These are phyloP conservation scores for Catamblyrhynchus diadema DNA, from an alignment of 2,797 vertebrate species.

Conservation along the genomic window DNA sequence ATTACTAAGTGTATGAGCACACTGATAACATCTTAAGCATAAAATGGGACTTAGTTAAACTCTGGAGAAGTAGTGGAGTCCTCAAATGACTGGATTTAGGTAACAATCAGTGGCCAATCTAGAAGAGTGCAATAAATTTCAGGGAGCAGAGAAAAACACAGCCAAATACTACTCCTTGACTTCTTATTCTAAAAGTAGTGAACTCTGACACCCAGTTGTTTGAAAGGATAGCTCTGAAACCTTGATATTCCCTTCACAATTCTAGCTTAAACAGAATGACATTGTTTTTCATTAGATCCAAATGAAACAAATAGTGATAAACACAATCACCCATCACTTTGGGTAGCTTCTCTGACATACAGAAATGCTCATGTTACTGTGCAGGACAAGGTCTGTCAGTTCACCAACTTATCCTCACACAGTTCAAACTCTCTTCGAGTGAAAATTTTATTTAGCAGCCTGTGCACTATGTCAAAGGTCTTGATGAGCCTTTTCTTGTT, in stretches of 20 bases:
- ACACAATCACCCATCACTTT: neutral
- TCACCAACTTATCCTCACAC: neutral
- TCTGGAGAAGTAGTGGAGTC: neutral
- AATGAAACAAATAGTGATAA: neutral
- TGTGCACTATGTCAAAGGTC: neutral
- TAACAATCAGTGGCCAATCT: neutral
- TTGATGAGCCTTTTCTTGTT: neutral
- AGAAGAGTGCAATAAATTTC: neutral
- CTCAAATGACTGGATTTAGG: neutral
- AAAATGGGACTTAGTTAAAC: neutral
- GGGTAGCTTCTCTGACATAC: neutral
- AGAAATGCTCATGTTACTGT: neutral
- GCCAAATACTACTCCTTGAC: neutral
- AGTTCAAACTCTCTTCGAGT: neutral
- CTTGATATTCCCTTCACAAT: neutral
- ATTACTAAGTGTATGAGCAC: neutral
- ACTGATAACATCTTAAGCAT: accelerated
- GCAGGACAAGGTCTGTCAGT: neutral
- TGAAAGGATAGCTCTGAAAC: neutral
- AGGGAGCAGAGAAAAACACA: neutral
- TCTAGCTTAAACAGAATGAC: neutral
- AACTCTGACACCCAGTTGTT: neutral
- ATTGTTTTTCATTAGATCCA: neutral
- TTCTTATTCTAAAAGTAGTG: neutral
- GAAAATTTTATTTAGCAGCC: neutral